Base-by-base conservation (phyloP, 2,888 invertebrate species). In the Lycophotia porphyrea region DNA sequence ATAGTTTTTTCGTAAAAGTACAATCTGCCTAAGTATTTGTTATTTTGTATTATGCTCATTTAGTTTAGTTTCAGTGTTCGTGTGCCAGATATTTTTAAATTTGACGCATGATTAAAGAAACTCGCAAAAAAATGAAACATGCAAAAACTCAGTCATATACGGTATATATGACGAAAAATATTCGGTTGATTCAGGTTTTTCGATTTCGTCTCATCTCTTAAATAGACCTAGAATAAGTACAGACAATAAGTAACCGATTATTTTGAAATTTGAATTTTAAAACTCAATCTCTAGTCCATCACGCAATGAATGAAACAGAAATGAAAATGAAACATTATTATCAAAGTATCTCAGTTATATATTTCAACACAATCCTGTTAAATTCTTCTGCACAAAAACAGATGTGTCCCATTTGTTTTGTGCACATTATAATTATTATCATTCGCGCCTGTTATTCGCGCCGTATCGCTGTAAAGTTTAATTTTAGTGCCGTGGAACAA, bases 401-500 rank as follows among this genome's bases (percentile, higher is more conserved):
- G 84, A 76, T 81, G 81, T 34, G 85, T 61, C n/a, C 81, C 64
- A 73, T 73, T 84, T 84, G n/a, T 80, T 75, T 70, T 70, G 58
- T 69, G 34, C 49, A 67, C 80, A 58, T 18, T 75, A 63, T 21
- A 69, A 69, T 75, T 44, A 52, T 61, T 82, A 68, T 84, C 52
- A 60, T 64, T 58, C 49, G 44, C 76, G 70, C 15, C 64, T 68
- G 58, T 76, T 68, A 70, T 71, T 65, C n/a, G 49, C n/a, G 27
- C n/a, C 79, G 27, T 71, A 31, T 65, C 68, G 66, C 27, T 67
- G 31, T 55, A n/a, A 65, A 60, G 70, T 81, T 71, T 71, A 47
- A 84, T 80, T 76, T 84, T 84, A 80, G 84, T 82, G 60, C 61
- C 58, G 76, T 66, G 63, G 52, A 68, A 86, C 81, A 81, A 84